Base-by-base conservation (phyloP, 2,888 invertebrate species). In the Epirrita christyi region DNA sequence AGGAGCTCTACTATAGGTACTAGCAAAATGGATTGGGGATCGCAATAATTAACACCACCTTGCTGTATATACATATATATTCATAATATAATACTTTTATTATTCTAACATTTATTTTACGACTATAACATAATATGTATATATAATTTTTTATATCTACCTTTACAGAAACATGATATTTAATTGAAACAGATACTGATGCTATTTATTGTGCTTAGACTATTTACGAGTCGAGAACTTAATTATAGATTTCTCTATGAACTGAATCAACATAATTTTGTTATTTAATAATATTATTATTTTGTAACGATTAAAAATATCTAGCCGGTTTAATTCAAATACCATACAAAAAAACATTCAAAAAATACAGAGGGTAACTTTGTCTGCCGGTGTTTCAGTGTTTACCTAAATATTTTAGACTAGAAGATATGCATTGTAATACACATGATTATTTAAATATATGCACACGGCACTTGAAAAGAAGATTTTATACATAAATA, bases 381-480 rank as follows among this genome's bases (percentile, higher is more conserved):
- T n/a, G n/a, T 21, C 21, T 4, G 21, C 21, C 21, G 21, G 2
- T n/a, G n/a, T n/a, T n/a, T n/a, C n/a, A n/a, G n/a, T n/a, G n/a
- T n/a, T n/a, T n/a, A n/a, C n/a, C n/a, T n/a, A n/a, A n/a, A n/a
- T 36, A 36, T 36, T 38, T 28, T 37, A 28, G 14, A 32, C 15
- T 40, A 29, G 10, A 40, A 29, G 14, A 49, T 29, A 41, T 41
- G 42, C 42, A 48, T 55, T 48, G n/a, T 13, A 11, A 55, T 55
- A 37, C 46, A 41, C 46, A 41, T 14, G 13, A 37, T 10, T 43
- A 28, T 49, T 40, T 29, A 46, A 34, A 27, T 27, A 46, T 28
- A 32, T 38, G 34, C 27, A 41, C 10, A 41, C 53, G 53, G 58
- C 58, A 53, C 53, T 32, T 21, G 40, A 49, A 36, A 52, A 34